These are phyloP conservation scores for Tachina fera DNA, from an alignment of 2,888 invertebrate genomes.

Conservation along the genomic window DNA sequence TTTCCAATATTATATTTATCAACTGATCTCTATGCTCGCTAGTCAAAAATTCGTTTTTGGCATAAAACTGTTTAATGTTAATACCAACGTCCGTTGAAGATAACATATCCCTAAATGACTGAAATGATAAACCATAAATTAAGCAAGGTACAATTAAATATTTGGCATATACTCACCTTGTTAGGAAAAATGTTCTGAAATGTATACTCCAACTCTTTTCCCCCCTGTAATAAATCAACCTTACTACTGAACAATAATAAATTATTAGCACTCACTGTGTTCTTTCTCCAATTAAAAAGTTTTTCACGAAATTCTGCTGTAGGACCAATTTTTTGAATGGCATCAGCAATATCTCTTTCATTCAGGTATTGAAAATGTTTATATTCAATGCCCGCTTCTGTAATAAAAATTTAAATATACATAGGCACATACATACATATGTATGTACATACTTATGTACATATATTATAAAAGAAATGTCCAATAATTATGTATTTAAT, in stretches of 20 bases:
- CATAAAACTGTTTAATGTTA: background rate
- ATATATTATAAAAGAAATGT: background rate
- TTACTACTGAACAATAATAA: slow-evolving; percentile 1
- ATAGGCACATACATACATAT: background rate
- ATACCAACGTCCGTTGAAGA: background rate
- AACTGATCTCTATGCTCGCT: too few relatives aligned
- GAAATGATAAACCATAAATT: background rate
- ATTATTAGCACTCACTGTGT: background rate
- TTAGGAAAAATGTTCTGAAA: background rate
- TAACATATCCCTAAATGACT: background rate
- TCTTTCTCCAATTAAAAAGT: background rate
- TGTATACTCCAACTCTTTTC: background rate
- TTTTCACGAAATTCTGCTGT: too few relatives aligned
- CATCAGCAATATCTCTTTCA: slow-evolving; percentile 22
- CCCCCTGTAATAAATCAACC: background rate
- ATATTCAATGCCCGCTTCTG: slow-evolving; percentile 17
- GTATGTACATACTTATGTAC: background rate
- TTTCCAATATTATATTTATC: too few relatives aligned
- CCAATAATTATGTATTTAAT: background rate
- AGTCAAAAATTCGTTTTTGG: background rate
- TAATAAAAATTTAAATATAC: background rate
- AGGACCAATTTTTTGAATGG: slow-evolving; percentile 14
- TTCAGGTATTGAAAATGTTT: slow-evolving; percentile 1
- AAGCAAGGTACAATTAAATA: background rate
- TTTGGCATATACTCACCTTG: slow-evolving; percentile 7